Base-by-base conservation (phyloP, 2,888 invertebrate genomes). In the Stramonita haemastoma region DNA sequence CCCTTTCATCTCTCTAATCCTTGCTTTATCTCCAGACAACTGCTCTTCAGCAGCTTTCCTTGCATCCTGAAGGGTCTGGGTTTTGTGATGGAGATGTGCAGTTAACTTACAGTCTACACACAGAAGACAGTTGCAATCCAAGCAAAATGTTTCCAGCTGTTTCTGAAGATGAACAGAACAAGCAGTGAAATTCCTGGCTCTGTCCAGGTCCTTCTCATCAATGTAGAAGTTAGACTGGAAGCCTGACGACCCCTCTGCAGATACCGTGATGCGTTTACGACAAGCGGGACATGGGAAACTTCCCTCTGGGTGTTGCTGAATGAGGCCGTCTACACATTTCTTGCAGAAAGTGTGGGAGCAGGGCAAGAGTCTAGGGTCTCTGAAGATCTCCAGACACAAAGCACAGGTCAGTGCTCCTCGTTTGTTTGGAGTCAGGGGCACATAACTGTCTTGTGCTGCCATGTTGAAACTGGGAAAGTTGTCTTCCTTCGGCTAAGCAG, bases 161-260 rank as follows among this genome's bases (percentile, higher is more conserved):
- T 29, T 57, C 57, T 15, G 15, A 17, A 46, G 57, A 17, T 57
- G 85, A 13, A 57, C 57, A 17, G 56, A 56, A 32, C 85, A 57
- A 5, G 17, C 8, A 0, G 36, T 36, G 36, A 26, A 22, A 36
- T 57, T 17, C 11, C 57, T 85, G 57, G 85, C 56, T 85, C 57
- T 56, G 1, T 85, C 57, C 56, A 57, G 57, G n/a, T 85, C 85
- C 8, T 85, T 15, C 57, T 85, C 17, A n/a, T 57, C 57, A 8
- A 57, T 85, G 83, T 83, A 83, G 26, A 83, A 83, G 85, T 85
- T 57, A 29, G 57, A 29, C 57, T 57, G 85, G 29, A 85, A 57
- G 57, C 13, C 85, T 29, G 85, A 57, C 0, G 29, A 29, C 1
- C 85, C 85, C 57, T 15, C 36, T 5, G 15, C 29, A 2, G 57